Percentiles rank a stretch among this genome's conserved stretches.
Conservation (phyloP, 2,113 vertebrate species). For the Lepus europaeus region DNA sequence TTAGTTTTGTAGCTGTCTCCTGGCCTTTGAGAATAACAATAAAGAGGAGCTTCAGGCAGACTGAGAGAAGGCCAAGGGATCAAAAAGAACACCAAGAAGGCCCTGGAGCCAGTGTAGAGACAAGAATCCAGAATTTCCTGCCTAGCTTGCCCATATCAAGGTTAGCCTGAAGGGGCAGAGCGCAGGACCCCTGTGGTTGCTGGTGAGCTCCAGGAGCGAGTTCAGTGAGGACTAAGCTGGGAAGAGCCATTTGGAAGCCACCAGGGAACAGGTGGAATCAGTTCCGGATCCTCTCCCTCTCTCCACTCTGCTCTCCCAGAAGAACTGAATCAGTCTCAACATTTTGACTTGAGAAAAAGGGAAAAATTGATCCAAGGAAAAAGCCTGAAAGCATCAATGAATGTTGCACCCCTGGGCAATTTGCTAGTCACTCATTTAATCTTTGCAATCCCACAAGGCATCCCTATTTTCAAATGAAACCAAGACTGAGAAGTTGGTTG, state of each 20-base stretch:
- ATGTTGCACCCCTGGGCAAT: background rate
- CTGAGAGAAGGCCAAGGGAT: conserved; percentile 5
- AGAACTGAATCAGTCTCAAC: conserved; percentile 30
- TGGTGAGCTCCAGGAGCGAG: background rate
- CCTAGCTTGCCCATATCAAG: background rate
- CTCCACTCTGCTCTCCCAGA: background rate
- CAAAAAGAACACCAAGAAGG: background rate
- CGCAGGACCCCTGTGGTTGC: background rate
- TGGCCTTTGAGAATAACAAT: background rate
- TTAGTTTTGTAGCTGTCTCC: conserved; percentile 53
- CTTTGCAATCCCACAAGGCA: background rate
- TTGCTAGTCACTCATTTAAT: conserved; percentile 40
- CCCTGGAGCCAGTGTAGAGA: background rate
- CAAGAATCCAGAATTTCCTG: background rate
- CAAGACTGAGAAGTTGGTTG: background rate
- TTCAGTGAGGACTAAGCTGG: background rate
- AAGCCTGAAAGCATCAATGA: conserved; percentile 46
- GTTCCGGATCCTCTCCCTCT: background rate
- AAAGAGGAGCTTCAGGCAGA: background rate
- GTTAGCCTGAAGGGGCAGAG: conserved; percentile 17
- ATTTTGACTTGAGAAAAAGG: conserved; percentile 38
- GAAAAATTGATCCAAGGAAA: background rate
- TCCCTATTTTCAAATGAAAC: conserved; percentile 56
- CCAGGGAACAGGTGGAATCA: background rate
- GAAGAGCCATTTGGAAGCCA: background rate